phyloP scores from a whole-genome alignment of 1,140 invertebrate species.

The Ridgeia piscesae region DNA sequence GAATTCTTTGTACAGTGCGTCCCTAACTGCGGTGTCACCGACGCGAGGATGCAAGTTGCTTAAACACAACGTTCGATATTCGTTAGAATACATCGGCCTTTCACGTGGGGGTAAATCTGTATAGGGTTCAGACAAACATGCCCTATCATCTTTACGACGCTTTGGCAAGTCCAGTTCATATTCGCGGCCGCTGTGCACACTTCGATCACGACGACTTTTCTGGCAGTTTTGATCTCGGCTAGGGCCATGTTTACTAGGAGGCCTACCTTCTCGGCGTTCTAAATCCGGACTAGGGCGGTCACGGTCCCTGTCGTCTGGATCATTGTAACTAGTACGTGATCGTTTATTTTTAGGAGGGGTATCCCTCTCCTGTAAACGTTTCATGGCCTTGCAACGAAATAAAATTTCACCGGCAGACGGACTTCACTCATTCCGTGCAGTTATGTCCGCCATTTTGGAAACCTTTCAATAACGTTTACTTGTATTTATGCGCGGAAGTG shows the following conservation, averaged over 20 bases:
- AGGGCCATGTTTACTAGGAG: conserved; percentile 7
- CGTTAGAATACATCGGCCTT: too few relatives aligned
- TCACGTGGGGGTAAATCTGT: conserved; percentile 36
- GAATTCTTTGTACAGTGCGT: conserved; percentile 90
- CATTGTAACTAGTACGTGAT: conserved; percentile 50
- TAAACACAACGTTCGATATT: conserved; percentile 89
- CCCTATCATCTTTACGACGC: conserved; percentile 36
- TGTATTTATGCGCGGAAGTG: not conserved
- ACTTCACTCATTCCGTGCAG: not conserved
- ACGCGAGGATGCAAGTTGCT: conserved; percentile 90
- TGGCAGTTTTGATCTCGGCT: conserved; percentile 21
- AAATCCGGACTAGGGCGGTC: conserved; percentile 52
- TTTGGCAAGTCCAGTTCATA: conserved; percentile 25
- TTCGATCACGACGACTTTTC: conserved; percentile 21
- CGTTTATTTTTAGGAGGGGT: conserved; percentile 61
- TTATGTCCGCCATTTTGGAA: not conserved
- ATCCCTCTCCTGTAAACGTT: conserved; percentile 55
- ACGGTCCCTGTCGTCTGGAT: conserved; percentile 54
- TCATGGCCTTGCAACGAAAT: conserved; percentile 41
- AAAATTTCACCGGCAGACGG: not conserved
- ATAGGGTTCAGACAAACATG: conserved; percentile 30
- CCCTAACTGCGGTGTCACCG: conserved; percentile 88
- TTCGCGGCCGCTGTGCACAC: conserved; percentile 24
- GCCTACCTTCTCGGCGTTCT: conserved; percentile 41
- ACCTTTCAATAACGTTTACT: not conserved